phyloP scores from a whole-genome alignment of 1,140 invertebrate species.

The Heterodera schachtii region DNA sequence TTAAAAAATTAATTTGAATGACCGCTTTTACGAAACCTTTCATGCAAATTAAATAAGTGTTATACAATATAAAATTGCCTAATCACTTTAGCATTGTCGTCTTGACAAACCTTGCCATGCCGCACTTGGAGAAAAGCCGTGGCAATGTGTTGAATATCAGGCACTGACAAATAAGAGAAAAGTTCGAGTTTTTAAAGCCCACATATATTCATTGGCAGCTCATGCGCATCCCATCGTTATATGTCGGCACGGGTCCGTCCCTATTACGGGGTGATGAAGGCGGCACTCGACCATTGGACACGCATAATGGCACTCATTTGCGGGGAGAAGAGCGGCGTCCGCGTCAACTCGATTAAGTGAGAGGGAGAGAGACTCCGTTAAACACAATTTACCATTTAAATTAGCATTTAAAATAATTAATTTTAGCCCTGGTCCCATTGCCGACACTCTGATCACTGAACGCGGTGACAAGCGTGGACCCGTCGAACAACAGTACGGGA shows the following conservation, averaged over 20 bases:
- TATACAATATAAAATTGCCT: too few relatives aligned
- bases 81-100: conserved; percentile 29
- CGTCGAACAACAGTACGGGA: neutral
- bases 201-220: neutral
- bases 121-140: conserved; percentile 47
- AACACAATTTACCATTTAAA: neutral
- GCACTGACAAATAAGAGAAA: neutral
- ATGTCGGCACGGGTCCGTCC: neutral
- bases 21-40: too few relatives aligned
- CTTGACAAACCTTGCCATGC: conserved; percentile 50
- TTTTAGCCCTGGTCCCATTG: neutral
- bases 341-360: conserved; percentile 37
- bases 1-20: too few relatives aligned
- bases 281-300: conserved; percentile 37
- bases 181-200: too few relatives aligned
- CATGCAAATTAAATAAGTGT: too few relatives aligned
- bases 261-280: conserved; percentile 29
- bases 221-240: neutral
- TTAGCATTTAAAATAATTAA: neutral
- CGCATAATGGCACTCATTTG: conserved; percentile 29
- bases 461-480: neutral
- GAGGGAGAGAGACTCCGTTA: too few relatives aligned
- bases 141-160: conserved; percentile 53
- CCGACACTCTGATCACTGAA: neutral
- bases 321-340: conserved; percentile 23